Percentiles rank a stretch among this genome's conserved stretches.
phyloP scores from a whole-genome alignment of 2,888 invertebrate genomes.

The Lasioglossum pauxillum region DNA sequence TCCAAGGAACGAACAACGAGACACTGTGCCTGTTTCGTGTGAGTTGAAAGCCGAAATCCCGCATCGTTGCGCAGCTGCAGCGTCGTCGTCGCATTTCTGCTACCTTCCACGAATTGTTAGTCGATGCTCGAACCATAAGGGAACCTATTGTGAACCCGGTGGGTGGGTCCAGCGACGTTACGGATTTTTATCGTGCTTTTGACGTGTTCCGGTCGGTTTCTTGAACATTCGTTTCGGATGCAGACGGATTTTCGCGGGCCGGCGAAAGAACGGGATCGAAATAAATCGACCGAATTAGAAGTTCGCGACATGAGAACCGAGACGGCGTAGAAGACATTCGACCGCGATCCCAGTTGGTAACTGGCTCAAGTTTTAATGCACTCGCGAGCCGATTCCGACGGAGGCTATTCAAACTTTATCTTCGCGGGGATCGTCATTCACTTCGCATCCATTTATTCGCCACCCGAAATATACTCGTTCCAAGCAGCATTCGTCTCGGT shows the following conservation, averaged over 20 bases:
- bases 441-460: constrained; percentile 35
- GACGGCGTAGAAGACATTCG: constrained; percentile 29
- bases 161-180: neutral
- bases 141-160: neutral
- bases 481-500: neutral
- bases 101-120: neutral
- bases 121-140: neutral
- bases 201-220: neutral
- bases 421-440: constrained; percentile 45
- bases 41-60: neutral
- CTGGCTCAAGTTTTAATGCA: constrained; percentile 57
- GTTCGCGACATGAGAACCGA: constrained; percentile 24
- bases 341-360: constrained; percentile 47
- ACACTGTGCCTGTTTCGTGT: neutral
- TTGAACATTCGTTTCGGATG: neutral
- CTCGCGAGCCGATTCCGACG: constrained; percentile 51
- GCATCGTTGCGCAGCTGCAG: neutral
- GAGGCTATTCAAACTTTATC: constrained; percentile 57
- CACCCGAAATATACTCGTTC: constrained; percentile 17
- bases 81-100: too few species aligned
- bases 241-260: neutral
- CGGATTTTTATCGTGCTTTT: neutral
- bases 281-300: constrained; percentile 47
- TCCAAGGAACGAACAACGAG: neutral
- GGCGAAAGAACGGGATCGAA: neutral